phyloP scores from a whole-genome alignment of 1,140 invertebrate species.

The Drosophila grimshawi region DNA sequence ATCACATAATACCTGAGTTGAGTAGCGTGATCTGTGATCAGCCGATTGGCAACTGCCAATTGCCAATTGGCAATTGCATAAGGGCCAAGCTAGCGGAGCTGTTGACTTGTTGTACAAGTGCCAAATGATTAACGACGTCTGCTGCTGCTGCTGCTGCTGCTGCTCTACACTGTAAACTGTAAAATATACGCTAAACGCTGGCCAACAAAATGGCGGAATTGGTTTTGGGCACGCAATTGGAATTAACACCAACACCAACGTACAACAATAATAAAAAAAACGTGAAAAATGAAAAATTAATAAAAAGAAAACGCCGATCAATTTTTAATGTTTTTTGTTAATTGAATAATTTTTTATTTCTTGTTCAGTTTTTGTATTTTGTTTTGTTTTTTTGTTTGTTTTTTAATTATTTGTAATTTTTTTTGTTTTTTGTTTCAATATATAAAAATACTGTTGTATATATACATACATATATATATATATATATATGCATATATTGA shows the following conservation, averaged over 20 bases:
- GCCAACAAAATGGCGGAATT: constrained; percentile 7
- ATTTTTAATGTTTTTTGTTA: constrained; percentile 54
- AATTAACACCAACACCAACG: constrained; percentile 2
- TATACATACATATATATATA: constrained; percentile 36
- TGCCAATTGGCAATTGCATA: constrained; percentile 50
- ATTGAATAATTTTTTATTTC: constrained; percentile 60
- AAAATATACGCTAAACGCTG: background rate
- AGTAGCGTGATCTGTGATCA: constrained; percentile 45
- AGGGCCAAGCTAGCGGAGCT: constrained; percentile 23
- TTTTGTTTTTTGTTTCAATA: constrained; percentile 39
- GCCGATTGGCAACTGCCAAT: constrained; percentile 44
- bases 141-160: no score
- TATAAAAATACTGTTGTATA: constrained; percentile 77
- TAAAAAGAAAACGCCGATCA: constrained; percentile 40
- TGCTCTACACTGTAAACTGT: no score
- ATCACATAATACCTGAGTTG: constrained; percentile 41
- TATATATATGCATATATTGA: constrained; percentile 21
- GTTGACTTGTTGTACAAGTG: constrained; percentile 33
- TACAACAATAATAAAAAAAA: no score
- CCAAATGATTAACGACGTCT: constrained; percentile 30
- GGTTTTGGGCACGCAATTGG: background rate
- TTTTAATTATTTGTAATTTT: constrained; percentile 17
- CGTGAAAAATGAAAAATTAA: background rate
- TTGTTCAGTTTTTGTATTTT: constrained; percentile 55
- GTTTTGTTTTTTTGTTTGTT: constrained; percentile 48